These are phyloP conservation scores for Spizaetus ornatus DNA, from an alignment of 2,113 vertebrate genomes.

Conservation along the genomic window DNA sequence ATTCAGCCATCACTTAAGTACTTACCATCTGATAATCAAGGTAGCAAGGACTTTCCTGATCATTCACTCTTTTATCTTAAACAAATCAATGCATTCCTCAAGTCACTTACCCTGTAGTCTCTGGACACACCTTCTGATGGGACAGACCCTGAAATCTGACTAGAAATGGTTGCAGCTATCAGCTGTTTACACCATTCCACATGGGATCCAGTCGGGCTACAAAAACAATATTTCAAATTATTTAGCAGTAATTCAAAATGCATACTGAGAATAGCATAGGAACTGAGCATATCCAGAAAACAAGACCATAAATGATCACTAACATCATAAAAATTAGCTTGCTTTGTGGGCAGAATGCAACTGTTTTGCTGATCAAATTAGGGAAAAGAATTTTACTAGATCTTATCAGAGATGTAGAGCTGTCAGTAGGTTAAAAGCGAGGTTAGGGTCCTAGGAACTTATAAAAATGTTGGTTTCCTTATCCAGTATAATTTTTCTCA, in stretches of 20 bases:
- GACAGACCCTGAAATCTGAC: slow-evolving; percentile 85
- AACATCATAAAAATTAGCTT: not conserved
- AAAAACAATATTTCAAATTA: slow-evolving; percentile 34
- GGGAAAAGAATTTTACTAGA: not conserved
- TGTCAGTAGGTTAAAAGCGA: not conserved
- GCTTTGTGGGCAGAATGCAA: not conserved
- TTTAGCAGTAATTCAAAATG: not conserved
- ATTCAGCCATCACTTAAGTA: not conserved
- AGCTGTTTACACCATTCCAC: slow-evolving; percentile 99
- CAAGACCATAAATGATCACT: not conserved
- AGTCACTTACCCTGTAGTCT: slow-evolving; percentile 84
- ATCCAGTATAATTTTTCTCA: not conserved
- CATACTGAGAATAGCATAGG: not conserved
- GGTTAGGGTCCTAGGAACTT: not conserved
- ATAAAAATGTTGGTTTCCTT: not conserved
- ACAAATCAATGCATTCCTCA: not conserved
- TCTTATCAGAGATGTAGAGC: not conserved
- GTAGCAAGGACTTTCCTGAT: not conserved
- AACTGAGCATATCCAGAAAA: not conserved
- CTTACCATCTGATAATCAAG: not conserved
- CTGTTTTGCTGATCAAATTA: not conserved
- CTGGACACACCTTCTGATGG: slow-evolving; percentile 78
- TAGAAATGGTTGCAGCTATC: slow-evolving; percentile 97
- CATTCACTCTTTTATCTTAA: not conserved
- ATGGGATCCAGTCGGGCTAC: slow-evolving; percentile 91